Percentiles rank a stretch among this genome's conserved stretches.
Conservation (phyloP, 2,797 vertebrate genomes). For the Pempheris klunzingeri region DNA sequence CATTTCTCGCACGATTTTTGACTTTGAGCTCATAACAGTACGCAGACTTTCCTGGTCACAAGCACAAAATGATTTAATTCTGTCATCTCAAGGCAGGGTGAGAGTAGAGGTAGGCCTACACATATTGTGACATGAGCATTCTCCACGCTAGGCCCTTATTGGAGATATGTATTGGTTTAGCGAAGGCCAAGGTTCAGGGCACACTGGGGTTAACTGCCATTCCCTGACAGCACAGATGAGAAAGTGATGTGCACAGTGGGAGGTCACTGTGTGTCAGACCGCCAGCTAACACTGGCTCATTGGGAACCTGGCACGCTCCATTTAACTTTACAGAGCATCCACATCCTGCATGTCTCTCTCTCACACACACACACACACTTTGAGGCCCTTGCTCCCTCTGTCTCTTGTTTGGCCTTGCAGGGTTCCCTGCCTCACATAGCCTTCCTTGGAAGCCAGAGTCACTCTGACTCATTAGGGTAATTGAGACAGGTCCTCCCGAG, state of each 20-base stretch:
- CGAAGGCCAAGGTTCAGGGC: slow-evolving; percentile 75
- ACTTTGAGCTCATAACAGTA: slow-evolving; percentile 35
- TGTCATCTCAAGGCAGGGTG: slow-evolving; percentile 10
- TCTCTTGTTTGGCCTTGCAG: slow-evolving; percentile 58
- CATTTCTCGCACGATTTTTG: slow-evolving; percentile 5
- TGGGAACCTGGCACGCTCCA: slow-evolving; percentile 73
- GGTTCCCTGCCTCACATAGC: slow-evolving; percentile 53
- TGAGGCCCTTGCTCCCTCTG: slow-evolving; percentile 32
- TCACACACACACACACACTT: slow-evolving; percentile 29
- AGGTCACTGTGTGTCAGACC: slow-evolving; percentile 74
- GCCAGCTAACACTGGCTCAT: slow-evolving; percentile 77
- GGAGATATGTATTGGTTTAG: slow-evolving; percentile 71
- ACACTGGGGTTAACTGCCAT: slow-evolving; percentile 72
- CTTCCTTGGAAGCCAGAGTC: slow-evolving; percentile 69
- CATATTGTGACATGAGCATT: slow-evolving; percentile 38
- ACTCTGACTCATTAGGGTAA: slow-evolving; percentile 83
- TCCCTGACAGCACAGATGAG: slow-evolving; percentile 73
- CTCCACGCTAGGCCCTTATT: slow-evolving; percentile 54
- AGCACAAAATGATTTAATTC: slow-evolving; percentile 37
- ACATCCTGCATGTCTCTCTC: slow-evolving; percentile 36
- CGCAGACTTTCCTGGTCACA: slow-evolving; percentile 38
- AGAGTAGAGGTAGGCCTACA: slow-evolving; percentile 24
- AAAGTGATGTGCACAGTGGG: slow-evolving; percentile 74
- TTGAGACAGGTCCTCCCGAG: slow-evolving; percentile 80
- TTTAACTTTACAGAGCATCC: slow-evolving; percentile 78